Base-by-base conservation (phyloP, 2,797 vertebrate genomes). In the Propithecus perrieri region DNA sequence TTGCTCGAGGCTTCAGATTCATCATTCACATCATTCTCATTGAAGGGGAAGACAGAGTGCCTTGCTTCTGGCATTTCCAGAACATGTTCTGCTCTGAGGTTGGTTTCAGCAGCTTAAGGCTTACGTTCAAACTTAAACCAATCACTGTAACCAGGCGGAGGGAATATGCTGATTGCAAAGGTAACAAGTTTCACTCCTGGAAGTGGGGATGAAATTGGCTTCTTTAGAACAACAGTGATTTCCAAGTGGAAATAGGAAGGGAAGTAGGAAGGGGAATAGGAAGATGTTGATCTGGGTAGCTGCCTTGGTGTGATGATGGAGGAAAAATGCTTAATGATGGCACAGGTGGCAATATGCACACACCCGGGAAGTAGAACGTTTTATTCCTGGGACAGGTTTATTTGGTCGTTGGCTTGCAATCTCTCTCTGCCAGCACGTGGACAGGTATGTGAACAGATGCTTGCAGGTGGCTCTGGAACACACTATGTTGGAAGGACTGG, bases 281-380 rank as follows among this genome's bases (percentile, higher is more conserved):
- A 55, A 61, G 38, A 30, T 14, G 18, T 4, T 7, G 17, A 20
- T 50, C 28, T n/a, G 18, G 38, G 41, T 8, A 10, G 26, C 30
- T 93, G 28, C 14, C 50, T 61, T 9, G 14, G 14, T 33, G 41
- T 22, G 20, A 57, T 1, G 0, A 7, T 17, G 57, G 13, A 43
- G 2, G 30, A 11, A 14, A n/a, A 30, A 22, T 7, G 1, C 48
- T 17, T 6, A 38, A n/a, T 33, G 6, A 0, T 1, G 18, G 48
- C n/a, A 0, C 9, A 2, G 38, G 57, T 13, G n/a, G 20, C 65
- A 63, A 61, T 55, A 7, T 0, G 6, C 18, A 1, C 24, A 38
- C 20, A 7, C 2, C 2, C 0, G 87, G 46, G 20, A 6, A 8
- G 17, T 4, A 2, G 7, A 75, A 41, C 0, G 0, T 14, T 33